Conservation (phyloP, 37 sponge, comb jelly and placozoan species). For the Oopsacas minuta region DNA sequence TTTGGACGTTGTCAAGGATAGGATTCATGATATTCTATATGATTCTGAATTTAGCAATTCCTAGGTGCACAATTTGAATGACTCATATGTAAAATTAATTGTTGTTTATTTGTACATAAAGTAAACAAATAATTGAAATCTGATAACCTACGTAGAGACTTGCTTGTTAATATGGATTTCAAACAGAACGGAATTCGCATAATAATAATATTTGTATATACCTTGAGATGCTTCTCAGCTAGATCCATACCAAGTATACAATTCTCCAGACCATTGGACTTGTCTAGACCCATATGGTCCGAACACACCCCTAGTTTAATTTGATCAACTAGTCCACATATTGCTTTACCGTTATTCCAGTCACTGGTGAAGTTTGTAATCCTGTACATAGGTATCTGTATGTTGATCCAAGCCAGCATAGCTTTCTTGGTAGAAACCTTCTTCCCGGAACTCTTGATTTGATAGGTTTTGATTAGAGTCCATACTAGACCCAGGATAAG, state of each 20-base stretch:
- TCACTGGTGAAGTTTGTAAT: constrained; percentile 74
- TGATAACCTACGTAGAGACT: too few species aligned
- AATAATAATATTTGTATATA: too few species aligned
- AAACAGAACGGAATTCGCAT: too few species aligned
- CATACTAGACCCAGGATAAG: constrained; percentile 80
- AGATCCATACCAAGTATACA: constrained; percentile 60
- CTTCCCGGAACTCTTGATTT: constrained; percentile 55
- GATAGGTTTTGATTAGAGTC: constrained; percentile 81
- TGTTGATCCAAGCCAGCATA: constrained; percentile 71
- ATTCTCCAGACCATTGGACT: constrained; percentile 41
- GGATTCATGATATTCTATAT: too few species aligned
- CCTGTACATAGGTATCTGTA: constrained; percentile 44
- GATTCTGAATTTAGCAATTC: too few species aligned
- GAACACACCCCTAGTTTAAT: constrained; percentile 64
- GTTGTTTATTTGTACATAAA: too few species aligned
- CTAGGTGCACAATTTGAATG: too few species aligned
- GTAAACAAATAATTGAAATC: too few species aligned
- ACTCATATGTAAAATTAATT: too few species aligned
- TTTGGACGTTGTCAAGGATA: too few species aligned
- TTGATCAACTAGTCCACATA: constrained; percentile 64
- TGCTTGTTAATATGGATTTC: too few species aligned
- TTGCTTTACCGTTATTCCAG: constrained; percentile 71
- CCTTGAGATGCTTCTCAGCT: constrained; percentile 46
- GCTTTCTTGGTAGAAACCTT: constrained; percentile 59
- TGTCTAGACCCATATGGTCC: constrained; percentile 38